Conservation (phyloP, 2,888 invertebrate species). For the Conomelus anceps region DNA sequence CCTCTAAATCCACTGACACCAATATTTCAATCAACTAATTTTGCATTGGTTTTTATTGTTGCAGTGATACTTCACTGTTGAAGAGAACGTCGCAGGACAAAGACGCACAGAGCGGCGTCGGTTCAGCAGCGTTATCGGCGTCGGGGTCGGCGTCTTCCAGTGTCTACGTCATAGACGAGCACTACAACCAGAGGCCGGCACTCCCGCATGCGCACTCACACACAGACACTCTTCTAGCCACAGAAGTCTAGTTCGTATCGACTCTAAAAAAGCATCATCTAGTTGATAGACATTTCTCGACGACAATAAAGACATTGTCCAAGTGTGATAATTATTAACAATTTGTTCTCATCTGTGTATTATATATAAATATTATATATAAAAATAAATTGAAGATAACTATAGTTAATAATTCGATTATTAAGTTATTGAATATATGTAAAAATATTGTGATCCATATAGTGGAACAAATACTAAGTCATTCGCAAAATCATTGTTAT, state of each 20-base stretch:
- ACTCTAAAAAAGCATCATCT: background rate
- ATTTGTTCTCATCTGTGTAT: background rate
- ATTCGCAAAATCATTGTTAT: conserved; percentile 7
- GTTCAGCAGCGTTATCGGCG: background rate
- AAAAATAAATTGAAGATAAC: conserved; percentile 2
- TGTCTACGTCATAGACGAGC: conserved; percentile 70
- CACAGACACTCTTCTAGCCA: conserved; percentile 50
- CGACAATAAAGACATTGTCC: background rate
- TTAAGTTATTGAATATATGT: conserved; percentile 3
- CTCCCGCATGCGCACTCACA: conserved; percentile 25
- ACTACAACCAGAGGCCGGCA: conserved; percentile 57
- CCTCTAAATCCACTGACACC: too few relatives aligned
- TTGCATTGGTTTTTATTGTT: conserved; percentile 40
- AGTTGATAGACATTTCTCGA: background rate
- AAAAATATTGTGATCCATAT: conserved; percentile 6
- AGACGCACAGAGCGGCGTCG: conserved; percentile 46
- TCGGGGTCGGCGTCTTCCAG: conserved; percentile 40
- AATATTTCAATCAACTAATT: background rate
- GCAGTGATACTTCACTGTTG: conserved; percentile 60
- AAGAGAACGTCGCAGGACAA: conserved; percentile 58
- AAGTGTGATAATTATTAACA: background rate
- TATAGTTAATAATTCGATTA: background rate
- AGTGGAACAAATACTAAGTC: conserved; percentile 8
- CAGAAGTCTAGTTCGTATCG: conserved; percentile 59
- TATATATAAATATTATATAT: conserved; percentile 18